These are phyloP conservation scores for Seriola aureovittata DNA, from an alignment of 2,113 vertebrate genomes.

Conservation along the genomic window DNA sequence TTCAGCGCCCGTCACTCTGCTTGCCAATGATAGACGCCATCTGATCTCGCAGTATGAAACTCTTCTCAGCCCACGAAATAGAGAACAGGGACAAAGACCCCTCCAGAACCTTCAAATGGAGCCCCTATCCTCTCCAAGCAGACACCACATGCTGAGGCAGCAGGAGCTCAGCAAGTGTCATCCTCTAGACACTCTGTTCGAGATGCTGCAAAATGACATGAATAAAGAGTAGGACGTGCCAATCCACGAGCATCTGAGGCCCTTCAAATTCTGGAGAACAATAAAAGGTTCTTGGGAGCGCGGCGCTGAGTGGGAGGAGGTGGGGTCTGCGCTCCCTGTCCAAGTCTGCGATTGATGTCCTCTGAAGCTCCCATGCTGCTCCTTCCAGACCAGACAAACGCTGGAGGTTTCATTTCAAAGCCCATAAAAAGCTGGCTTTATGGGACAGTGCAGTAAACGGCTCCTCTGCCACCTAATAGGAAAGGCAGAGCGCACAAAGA, in stretches of 20 bases:
- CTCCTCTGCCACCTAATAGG: constrained; percentile 73
- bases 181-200: constrained; percentile 77
- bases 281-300: constrained; percentile 75
- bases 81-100: constrained; percentile 72
- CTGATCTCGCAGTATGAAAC: constrained; percentile 78
- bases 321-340: constrained; percentile 56
- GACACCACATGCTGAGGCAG: constrained; percentile 79
- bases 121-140: constrained; percentile 75
- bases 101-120: constrained; percentile 79
- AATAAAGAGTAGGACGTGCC: constrained; percentile 66
- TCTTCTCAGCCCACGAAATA: constrained; percentile 67
- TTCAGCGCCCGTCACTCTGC: constrained; percentile 63
- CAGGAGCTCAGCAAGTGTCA: constrained; percentile 83
- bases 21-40: constrained; percentile 78
- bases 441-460: constrained; percentile 72
- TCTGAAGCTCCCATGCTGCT: constrained; percentile 74
- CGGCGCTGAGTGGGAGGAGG: constrained; percentile 54
- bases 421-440: constrained; percentile 78
- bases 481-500: constrained; percentile 72
- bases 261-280: constrained; percentile 76
- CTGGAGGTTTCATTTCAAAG: constrained; percentile 82
- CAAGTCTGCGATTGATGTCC: constrained; percentile 80
- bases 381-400: constrained; percentile 78
- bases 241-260: constrained; percentile 72
- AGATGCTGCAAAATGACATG: constrained; percentile 69